A percentile compares a stretch with the other conserved stretches of the same genome.
These are phyloP conservation scores for Lonchura striata DNA, from an alignment of 2,113 vertebrate genomes.

Conservation along the genomic window DNA sequence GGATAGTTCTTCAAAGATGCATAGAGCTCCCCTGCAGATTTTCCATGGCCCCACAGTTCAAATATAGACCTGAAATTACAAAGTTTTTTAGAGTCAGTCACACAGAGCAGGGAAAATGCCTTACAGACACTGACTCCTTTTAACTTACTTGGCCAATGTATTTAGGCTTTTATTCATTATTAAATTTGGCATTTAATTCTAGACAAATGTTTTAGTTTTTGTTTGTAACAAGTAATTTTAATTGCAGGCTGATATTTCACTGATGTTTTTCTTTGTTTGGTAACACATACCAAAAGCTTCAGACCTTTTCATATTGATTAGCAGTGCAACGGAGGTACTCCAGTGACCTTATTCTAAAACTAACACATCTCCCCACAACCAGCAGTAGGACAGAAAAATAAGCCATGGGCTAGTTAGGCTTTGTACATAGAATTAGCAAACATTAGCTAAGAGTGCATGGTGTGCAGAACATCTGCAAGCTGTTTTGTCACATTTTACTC, in stretches of 20 bases:
- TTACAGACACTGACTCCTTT: neutral
- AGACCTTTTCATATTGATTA: neutral
- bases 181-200: neutral
- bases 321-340: neutral
- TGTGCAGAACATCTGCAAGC: neutral
- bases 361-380: neutral
- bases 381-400: neutral
- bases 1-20: conserved; percentile 85
- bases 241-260: neutral
- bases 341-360: neutral
- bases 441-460: neutral
- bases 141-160: neutral
- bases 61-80: conserved; percentile 86
- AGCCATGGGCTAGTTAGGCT: neutral
- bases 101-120: neutral
- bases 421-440: neutral
- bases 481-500: neutral
- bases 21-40: conserved; percentile 81
- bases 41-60: conserved; percentile 95
- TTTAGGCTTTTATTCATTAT: neutral
- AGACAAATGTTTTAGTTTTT: neutral
- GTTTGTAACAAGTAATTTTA: neutral
- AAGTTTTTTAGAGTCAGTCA: neutral
- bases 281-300: neutral
- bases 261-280: neutral